Base-by-base conservation (phyloP, 2,113 vertebrate genomes). In the Garra rufa region DNA sequence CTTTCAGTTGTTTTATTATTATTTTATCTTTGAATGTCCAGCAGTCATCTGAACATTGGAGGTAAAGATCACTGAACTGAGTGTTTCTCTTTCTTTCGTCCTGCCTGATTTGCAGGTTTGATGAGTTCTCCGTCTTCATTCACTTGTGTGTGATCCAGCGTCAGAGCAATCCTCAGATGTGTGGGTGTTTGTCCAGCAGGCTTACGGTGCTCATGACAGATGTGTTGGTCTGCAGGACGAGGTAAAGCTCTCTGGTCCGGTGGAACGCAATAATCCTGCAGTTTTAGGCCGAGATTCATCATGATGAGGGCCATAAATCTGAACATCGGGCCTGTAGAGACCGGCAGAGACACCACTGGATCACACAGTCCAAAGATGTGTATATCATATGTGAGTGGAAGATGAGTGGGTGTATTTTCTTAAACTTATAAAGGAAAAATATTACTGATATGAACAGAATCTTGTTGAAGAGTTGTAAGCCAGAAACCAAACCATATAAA, bases 91-190 rank as follows among this genome's bases (percentile, higher is more conserved):
- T 71, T 44, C n/a, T 7, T 48, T 48, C 5, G 69, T 24, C 41
- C 7, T 41, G 75, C 19, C 55, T 78, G 55, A 44, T 61, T 14
- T 59, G 30, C n/a, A 61, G 52, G 30, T 48, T n/a, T 74, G 9
- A 57, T 5, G 70, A 83, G 52, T 44, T 28, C 38, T 82, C 65
- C n/a, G 75, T 77, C 75, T 77, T 77, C 75, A 76, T 76, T 76
- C 9, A 3, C 10, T 21, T 14, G 17, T 19, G 28, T 55, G 17
- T 71, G 10, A 70, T 69, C 9, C 61, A 34, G 61, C 41, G 34
- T 3, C 28, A 7, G 13, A 69, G 79, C 6, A 6, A 52, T 41
- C 6, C 8, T 55, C 17, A 11, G 38, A 26, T 30, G 52, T 48
- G 70, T 43, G 50, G 48, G 38, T 74, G 69, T 75, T 41, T 48